Conservation (phyloP, 2,113 vertebrate genomes). For the Onychorhynchus coronatus region DNA sequence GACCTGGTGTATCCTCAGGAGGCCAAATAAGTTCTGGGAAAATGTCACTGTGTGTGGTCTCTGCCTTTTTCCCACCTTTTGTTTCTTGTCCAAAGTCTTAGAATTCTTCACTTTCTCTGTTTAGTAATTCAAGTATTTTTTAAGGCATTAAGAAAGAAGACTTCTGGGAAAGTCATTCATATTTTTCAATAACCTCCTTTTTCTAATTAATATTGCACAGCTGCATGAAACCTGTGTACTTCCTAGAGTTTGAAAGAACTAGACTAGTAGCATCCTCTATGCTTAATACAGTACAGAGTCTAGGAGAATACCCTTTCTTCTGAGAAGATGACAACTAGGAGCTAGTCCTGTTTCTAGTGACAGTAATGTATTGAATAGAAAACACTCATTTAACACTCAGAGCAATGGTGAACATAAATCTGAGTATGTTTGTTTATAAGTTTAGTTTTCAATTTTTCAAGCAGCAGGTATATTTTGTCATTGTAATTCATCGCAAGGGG, state of each 20-base stretch:
- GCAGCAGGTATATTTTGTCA: not conserved
- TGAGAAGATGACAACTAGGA: not conserved
- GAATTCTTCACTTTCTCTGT: not conserved
- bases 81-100: not conserved
- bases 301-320: not conserved
- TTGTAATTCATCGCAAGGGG: not conserved
- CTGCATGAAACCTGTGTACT: not conserved
- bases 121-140: not conserved
- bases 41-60: not conserved
- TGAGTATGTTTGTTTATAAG: not conserved
- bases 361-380: not conserved
- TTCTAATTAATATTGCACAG: not conserved
- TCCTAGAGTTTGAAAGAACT: not conserved
- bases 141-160: not conserved
- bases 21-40: not conserved
- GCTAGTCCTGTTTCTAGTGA: not conserved
- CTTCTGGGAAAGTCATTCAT: not conserved
- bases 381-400: not conserved
- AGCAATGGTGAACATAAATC: not conserved
- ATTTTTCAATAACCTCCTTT: not conserved
- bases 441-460: not conserved
- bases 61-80: not conserved
- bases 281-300: not conserved
- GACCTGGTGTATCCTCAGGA: not conserved
- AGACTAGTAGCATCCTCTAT: not conserved